phyloP scores from a whole-genome alignment of 2,797 vertebrate species.

The Peromyscus melanophrys region DNA sequence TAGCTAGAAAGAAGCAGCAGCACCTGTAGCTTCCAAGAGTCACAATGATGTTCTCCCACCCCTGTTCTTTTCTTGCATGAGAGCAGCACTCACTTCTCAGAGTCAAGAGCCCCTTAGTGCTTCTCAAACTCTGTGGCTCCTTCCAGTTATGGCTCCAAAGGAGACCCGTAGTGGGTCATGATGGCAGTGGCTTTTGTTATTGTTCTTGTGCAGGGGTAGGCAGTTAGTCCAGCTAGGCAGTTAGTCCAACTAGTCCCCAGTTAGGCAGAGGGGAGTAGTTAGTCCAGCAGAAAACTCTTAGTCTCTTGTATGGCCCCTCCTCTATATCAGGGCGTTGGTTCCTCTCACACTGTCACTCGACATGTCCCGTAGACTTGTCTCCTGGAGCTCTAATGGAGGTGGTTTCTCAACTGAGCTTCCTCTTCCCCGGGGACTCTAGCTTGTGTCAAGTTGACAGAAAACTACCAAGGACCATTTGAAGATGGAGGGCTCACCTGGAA shows the following conservation, averaged over 20 bases:
- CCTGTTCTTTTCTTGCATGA: neutral
- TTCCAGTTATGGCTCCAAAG: neutral
- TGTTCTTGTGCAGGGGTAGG: neutral
- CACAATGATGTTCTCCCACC: fast-evolving
- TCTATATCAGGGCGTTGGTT: neutral
- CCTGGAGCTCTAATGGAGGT: neutral
- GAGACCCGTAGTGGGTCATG: fast-evolving
- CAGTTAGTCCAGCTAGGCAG: too few species aligned
- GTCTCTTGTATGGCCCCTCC: neutral
- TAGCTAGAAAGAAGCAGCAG: neutral
- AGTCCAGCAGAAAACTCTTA: neutral
- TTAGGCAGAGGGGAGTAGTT: neutral
- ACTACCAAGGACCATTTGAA: neutral
- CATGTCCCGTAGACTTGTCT: too few species aligned
- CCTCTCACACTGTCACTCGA: neutral
- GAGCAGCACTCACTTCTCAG: neutral
- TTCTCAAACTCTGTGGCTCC: neutral
- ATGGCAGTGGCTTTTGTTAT: neutral
- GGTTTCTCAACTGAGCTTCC: neutral
- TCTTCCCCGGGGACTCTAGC: neutral
- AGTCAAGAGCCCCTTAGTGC: neutral
- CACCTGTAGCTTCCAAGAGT: neutral
- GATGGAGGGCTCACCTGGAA: neutral
- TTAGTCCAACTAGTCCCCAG: too few species aligned
- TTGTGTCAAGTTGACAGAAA: neutral